Conservation (phyloP, 64 coral and sea anemone species). For the Dendrophyllia cribrosa region DNA sequence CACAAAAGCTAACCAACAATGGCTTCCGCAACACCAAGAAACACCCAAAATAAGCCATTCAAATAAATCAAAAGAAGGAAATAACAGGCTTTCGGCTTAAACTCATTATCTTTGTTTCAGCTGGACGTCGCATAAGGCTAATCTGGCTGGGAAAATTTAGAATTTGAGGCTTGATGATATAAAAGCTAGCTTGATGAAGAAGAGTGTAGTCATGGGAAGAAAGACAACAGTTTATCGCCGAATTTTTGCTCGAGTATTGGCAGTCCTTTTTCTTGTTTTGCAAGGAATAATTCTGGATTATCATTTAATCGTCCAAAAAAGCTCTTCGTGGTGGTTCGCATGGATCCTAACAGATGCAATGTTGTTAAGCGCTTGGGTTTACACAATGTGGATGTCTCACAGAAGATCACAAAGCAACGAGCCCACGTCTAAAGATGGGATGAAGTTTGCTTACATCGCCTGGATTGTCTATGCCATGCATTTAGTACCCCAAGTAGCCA, state of each 20-base stretch:
- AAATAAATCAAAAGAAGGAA: no score
- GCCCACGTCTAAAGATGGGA: conserved; percentile 55
- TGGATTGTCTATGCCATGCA: conserved; percentile 93
- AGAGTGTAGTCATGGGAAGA: conserved; percentile 10
- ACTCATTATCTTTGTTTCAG: no score
- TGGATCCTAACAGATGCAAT: conserved; percentile 74
- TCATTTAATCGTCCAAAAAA: conserved; percentile 57
- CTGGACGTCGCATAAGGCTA: no score
- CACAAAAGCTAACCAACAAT: no score
- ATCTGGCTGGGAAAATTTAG: no score
- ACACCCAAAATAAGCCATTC: no score
- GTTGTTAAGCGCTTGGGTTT: conserved; percentile 64
- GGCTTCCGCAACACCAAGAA: no score
- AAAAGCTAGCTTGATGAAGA: no score
- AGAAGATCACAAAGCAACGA: conserved; percentile 28
- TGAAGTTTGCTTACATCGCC: conserved; percentile 78
- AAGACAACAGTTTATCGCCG: conserved; percentile 43
- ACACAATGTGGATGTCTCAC: conserved; percentile 74
- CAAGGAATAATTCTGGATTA: conserved; percentile 81
- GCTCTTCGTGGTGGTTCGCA: conserved; percentile 54
- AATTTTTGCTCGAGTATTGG: conserved; percentile 59
- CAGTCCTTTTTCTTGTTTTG: conserved; percentile 36
- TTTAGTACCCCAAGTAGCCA: conserved; percentile 86
- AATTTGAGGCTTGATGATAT: no score
- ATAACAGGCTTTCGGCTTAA: no score